Percentiles rank a stretch among this genome's conserved stretches.
Conservation (phyloP, 1,140 invertebrate species). For the Drosophila ercepeae region DNA sequence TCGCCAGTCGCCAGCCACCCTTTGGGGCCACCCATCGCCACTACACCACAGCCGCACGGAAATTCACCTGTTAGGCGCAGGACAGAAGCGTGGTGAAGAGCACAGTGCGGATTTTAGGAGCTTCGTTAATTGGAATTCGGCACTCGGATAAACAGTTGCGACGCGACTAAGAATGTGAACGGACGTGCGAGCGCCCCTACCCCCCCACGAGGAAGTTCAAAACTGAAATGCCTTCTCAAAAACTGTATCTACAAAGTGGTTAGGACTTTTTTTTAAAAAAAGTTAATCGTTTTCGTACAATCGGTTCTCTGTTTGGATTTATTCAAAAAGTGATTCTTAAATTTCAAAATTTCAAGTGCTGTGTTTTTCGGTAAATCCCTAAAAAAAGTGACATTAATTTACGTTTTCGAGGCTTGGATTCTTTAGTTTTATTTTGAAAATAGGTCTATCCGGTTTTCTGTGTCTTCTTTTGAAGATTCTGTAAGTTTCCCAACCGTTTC, state of each 20-base stretch:
- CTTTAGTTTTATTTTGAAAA: background rate
- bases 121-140: constrained; percentile 13
- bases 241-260: constrained; percentile 46
- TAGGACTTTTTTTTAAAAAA: constrained; percentile 24
- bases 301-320: background rate
- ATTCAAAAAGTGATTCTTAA: background rate
- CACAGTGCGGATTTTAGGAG: constrained; percentile 2
- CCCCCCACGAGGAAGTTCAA: constrained; percentile 22
- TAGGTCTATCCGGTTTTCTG: too few relatives aligned
- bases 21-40: background rate
- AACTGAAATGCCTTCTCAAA: constrained; percentile 32
- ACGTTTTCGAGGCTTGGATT: background rate
- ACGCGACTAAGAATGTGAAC: constrained; percentile 71
- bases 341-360: background rate
- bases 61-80: constrained; percentile 75
- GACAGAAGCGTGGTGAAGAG: constrained; percentile 63
- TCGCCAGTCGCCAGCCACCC: background rate
- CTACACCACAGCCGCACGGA: constrained; percentile 7
- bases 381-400: background rate
- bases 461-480: background rate
- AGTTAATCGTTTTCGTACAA: constrained; percentile 7
- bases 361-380: background rate
- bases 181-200: constrained; percentile 59
- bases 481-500: background rate
- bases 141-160: constrained; percentile 62